Evolutionary conservation across 2,797 vertebrate species (phyloP), one percentile per base, ranked within the genome.

Genomic region (Sciurus vulgaris): DNA sequence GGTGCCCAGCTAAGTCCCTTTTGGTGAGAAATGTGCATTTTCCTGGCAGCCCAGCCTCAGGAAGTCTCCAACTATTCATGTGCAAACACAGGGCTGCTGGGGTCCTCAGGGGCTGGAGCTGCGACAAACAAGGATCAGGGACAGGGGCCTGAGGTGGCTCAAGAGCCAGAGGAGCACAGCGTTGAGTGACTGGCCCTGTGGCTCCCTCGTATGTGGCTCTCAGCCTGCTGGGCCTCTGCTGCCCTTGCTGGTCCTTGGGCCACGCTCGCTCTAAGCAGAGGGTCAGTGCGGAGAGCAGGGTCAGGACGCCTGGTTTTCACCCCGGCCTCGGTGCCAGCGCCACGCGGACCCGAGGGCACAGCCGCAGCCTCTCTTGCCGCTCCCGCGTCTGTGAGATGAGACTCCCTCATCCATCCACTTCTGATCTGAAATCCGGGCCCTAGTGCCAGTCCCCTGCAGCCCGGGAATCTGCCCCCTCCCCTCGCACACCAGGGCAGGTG

Each of bases 61-160:
- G 98, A 98, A 98, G 98, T 96, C 98, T 96, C 95, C 61, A 91
- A 94, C 96, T 79, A 98, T 97, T 98, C 94, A 98, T 98, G 97
- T 98, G 98, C 98, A 98, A 98, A 99, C 97, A 96, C 96, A 63
- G 95, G 92, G 91, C 94, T 97, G 98, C 97, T 96, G 95, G 30
- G 97, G 96, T 98, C 98, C 98, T 98, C 97, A 38, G 98, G 98
- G 96, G 97, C 96, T 92, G 18, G 28, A 54, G 96, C 98, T 97
- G 97, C 97, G 97, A 94, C 96, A 98, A 98, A 98, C 92, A 96
- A n/a, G 69, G 95, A 93, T 94, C 95, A 38, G 85, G 88, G 94
- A 91, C 91, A 96, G 95, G 86, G 96, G 96, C 10, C 8, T 49
- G 17, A 86, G 61, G 61, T 38, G 15, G 38, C 59, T 44, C 79